Evolutionary conservation across 2,888 invertebrate species (phyloP).

Genomic region (Ditylenchus weischeri): DNA sequence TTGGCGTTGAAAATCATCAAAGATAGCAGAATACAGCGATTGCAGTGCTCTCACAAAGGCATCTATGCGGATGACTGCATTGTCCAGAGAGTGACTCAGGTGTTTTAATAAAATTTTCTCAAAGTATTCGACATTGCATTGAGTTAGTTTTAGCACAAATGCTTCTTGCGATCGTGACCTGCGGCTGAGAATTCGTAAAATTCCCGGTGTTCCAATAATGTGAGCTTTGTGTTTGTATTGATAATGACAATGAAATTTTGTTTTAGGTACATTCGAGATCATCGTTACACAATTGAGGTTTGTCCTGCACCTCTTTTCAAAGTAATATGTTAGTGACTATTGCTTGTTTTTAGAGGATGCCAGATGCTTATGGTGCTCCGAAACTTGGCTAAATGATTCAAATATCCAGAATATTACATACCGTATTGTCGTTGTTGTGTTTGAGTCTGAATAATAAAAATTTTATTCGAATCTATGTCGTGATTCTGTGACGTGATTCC

Average conservation of each 20-base stretch:
- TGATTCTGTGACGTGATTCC: too few relatives aligned
- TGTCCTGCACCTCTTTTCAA: constrained; percentile 8
- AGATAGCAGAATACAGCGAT: constrained; percentile 85
- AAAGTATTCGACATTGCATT: too few relatives aligned
- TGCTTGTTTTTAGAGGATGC: constrained; percentile 73
- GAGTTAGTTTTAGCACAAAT: constrained; percentile 80
- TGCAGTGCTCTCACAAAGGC: constrained; percentile 90
- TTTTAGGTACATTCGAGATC: constrained; percentile 75
- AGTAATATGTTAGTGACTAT: neutral
- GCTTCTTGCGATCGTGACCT: constrained; percentile 97
- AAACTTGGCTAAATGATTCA: constrained; percentile 61
- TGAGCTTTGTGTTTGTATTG: neutral
- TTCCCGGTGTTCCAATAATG: constrained; percentile 98
- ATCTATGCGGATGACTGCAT: constrained; percentile 99
- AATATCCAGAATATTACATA: too few relatives aligned
- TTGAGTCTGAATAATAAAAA: too few relatives aligned
- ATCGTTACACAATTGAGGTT: constrained; percentile 81
- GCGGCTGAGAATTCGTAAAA: constrained; percentile 88
- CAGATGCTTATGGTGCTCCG: constrained; percentile 94
- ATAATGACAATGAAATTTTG: neutral
- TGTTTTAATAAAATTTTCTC: constrained; percentile 54
- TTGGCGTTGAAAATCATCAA: constrained; percentile 83
- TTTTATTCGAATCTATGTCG: neutral
- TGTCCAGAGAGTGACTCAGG: constrained; percentile 85
- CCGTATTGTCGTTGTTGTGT: too few relatives aligned